Percentiles rank a stretch among this genome's conserved stretches.
Conservation (phyloP, 2,113 vertebrate genomes). For the Hiodon alosoides region DNA sequence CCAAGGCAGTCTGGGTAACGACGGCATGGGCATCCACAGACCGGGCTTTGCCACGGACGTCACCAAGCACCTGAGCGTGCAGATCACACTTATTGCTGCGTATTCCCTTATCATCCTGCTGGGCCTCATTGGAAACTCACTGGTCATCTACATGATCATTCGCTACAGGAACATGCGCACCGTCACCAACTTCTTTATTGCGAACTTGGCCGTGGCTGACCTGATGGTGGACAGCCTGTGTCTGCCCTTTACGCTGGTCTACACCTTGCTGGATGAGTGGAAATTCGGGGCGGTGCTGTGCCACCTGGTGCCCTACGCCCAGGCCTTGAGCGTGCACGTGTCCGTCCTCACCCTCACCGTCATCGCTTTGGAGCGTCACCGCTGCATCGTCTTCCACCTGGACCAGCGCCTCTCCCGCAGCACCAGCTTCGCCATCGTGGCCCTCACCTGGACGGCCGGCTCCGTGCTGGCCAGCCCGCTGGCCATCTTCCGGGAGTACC, state of each 20-base stretch:
- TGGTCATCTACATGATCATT: slow-evolving; percentile 83
- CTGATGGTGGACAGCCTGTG: slow-evolving; percentile 83
- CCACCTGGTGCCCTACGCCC: slow-evolving; percentile 80
- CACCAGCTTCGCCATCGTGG: slow-evolving; percentile 75
- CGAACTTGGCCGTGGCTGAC: slow-evolving; percentile 84
- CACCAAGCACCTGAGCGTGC: slow-evolving; percentile 79
- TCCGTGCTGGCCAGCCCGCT: slow-evolving; percentile 76
- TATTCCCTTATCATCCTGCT: slow-evolving; percentile 84
- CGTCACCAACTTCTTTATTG: slow-evolving; percentile 89
- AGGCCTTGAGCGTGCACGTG: slow-evolving; percentile 83
- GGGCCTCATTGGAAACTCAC: slow-evolving; percentile 76
- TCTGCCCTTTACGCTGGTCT: slow-evolving; percentile 81
- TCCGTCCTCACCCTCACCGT: slow-evolving; percentile 82
- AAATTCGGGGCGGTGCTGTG: slow-evolving; percentile 82
- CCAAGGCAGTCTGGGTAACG: slow-evolving; percentile 45
- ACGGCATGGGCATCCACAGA: slow-evolving; percentile 49
- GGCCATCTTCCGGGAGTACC: slow-evolving; percentile 85
- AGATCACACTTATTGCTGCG: slow-evolving; percentile 73
- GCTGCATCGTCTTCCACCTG: slow-evolving; percentile 85
- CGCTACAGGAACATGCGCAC: slow-evolving; percentile 85
- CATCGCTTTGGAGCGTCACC: slow-evolving; percentile 82
- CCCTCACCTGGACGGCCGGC: slow-evolving; percentile 71
- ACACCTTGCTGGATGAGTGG: slow-evolving; percentile 84
- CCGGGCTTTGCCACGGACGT: slow-evolving; percentile 71
- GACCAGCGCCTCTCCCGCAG: slow-evolving; percentile 73